A percentile compares a stretch with the other conserved stretches of the same genome.
Evolutionary conservation across 2,797 vertebrate genomes (phyloP).

Genomic region (Aulostomus chinensis): DNA sequence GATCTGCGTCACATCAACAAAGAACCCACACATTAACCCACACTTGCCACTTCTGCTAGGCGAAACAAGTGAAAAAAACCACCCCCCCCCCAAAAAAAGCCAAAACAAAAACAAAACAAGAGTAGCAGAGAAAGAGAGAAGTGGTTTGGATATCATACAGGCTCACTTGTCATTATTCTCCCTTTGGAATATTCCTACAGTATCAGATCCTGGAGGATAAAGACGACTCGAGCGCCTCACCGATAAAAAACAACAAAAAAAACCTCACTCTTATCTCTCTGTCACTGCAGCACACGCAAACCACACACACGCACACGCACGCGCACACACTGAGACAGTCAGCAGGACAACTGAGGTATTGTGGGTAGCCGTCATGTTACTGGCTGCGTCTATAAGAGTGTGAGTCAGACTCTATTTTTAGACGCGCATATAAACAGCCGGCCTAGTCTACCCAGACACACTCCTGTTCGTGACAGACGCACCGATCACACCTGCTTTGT

Average conservation of each 20-base stretch:
- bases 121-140: constrained; percentile 21
- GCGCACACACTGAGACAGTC: constrained; percentile 39
- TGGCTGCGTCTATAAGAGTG: constrained; percentile 60
- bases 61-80: constrained; percentile 12
- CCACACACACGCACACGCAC: constrained; percentile 26
- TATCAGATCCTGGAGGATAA: constrained; percentile 40
- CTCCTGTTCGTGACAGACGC: constrained; percentile 35
- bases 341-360: constrained; percentile 71
- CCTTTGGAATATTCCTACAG: constrained; percentile 36
- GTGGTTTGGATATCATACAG: constrained; percentile 37
- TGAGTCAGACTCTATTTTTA: constrained; percentile 85
- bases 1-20: constrained; percentile 19
- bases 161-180: constrained; percentile 23
- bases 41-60: constrained; percentile 27
- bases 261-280: constrained; percentile 54
- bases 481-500: constrained; percentile 44
- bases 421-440: constrained; percentile 70
- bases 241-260: constrained; percentile 28
- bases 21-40: constrained; percentile 25
- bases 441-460: constrained; percentile 72
- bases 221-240: constrained; percentile 13
- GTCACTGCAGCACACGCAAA: constrained; percentile 45
- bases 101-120: constrained; percentile 42
- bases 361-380: constrained; percentile 74
- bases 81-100: too few species aligned